Evolutionary conservation across 2,888 invertebrate species (phyloP).

Genomic region (Copidosoma aretas): DNA sequence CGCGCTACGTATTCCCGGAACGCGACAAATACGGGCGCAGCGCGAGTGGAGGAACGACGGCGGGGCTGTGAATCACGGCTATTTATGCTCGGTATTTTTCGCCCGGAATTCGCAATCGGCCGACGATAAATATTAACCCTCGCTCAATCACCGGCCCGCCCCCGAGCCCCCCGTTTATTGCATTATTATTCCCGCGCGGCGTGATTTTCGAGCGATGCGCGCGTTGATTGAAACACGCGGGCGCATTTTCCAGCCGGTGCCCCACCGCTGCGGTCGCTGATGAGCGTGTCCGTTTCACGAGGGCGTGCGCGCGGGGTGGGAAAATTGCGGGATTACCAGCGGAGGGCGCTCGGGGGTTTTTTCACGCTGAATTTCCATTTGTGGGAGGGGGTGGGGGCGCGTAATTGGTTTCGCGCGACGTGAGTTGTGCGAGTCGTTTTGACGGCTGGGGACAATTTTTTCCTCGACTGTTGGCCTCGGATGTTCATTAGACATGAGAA

Average conservation of each 20-base stretch:
- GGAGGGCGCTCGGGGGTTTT: neutral
- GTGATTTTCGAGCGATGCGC: neutral
- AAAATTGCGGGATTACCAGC: neutral
- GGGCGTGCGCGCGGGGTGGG: neutral
- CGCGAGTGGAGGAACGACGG: too few species aligned
- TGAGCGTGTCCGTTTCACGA: neutral
- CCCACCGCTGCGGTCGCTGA: neutral
- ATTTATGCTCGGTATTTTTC: neutral
- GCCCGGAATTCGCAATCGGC: slow-evolving; percentile 3
- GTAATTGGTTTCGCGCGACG: neutral
- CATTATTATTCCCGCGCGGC: slow-evolving; percentile 7
- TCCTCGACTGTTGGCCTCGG: neutral
- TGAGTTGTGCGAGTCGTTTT: neutral
- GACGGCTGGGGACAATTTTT: too few species aligned
- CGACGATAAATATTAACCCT: slow-evolving; percentile 16
- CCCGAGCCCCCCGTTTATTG: neutral
- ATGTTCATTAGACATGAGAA: too few species aligned
- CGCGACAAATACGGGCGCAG: too few species aligned
- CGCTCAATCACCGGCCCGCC: neutral
- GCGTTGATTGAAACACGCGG: neutral
- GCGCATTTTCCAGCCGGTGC: neutral
- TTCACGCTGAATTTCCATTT: neutral
- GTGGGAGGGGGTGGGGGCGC: neutral
- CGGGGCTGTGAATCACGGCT: neutral
- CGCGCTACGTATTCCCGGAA: neutral